Evolutionary conservation across 2,888 invertebrate species (phyloP).

Genomic region (Emmelina monodactyla): DNA sequence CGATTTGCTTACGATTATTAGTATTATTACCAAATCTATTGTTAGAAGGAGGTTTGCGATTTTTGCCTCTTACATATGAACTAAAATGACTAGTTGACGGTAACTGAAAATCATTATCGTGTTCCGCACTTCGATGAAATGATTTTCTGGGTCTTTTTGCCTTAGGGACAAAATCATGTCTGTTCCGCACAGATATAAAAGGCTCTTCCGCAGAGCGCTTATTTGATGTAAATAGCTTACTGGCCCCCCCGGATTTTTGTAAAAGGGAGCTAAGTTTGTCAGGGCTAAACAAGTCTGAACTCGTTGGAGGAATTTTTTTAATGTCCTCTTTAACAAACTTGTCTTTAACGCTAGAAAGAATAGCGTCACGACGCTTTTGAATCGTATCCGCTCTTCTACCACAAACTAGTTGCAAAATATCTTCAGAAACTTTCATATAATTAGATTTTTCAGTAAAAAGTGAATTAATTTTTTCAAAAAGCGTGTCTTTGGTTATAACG

Average conservation of each 20-base stretch:
- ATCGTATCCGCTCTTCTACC: conserved; percentile 3
- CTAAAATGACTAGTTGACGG: background rate
- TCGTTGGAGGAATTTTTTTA: conserved; percentile 4
- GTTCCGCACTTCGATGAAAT: too few species aligned
- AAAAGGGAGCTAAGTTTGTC: background rate
- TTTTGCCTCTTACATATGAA: background rate
- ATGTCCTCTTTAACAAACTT: conserved; percentile 3
- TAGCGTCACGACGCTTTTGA: conserved; percentile 1
- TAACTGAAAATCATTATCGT: background rate
- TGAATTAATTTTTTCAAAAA: background rate
- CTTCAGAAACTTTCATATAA: conserved; percentile 4
- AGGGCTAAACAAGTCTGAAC: conserved; percentile 1
- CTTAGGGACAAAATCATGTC: background rate
- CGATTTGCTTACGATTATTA: background rate
- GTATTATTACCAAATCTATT: background rate
- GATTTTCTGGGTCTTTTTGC: background rate
- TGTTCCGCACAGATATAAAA: conserved; percentile 2
- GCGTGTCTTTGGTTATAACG: background rate
- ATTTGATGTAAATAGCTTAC: background rate
- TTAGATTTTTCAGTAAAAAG: conserved; percentile 2
- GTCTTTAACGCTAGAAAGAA: conserved; percentile 2
- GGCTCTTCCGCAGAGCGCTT: conserved; percentile 4
- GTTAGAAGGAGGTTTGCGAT: background rate
- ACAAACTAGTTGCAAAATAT: conserved; percentile 2
- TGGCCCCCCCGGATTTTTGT: background rate